Evolutionary conservation across 1,140 invertebrate species (phyloP).

Genomic region (Pseudomyrmex concolor): DNA sequence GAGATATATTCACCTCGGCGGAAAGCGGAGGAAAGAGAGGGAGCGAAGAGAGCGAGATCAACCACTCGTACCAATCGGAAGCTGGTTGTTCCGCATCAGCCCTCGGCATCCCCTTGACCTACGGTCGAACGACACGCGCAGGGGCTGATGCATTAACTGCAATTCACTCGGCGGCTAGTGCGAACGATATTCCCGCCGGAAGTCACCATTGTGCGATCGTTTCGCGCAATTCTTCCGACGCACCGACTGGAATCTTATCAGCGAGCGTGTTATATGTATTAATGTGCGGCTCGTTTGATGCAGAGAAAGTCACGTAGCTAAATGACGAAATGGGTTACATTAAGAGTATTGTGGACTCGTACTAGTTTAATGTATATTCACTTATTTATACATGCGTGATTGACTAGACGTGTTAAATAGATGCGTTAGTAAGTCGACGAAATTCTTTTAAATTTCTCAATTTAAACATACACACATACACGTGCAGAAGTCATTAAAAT

Average conservation of each 20-base stretch:
- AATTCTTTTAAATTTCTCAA: too few relatives aligned
- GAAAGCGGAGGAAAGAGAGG: constrained; percentile 46
- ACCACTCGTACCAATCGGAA: constrained; percentile 80
- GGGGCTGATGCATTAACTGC: constrained; percentile 75
- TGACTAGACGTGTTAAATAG: not conserved
- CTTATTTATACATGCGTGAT: not conserved
- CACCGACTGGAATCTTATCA: constrained; percentile 51
- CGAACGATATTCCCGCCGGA: constrained; percentile 70
- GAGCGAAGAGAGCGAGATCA: constrained; percentile 47
- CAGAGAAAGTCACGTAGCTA: constrained; percentile 7
- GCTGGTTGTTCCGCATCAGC: constrained; percentile 72
- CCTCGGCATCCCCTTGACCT: constrained; percentile 56
- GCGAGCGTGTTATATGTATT: constrained; percentile 40
- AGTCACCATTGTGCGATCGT: constrained; percentile 71
- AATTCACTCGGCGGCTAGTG: constrained; percentile 72
- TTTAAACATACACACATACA: too few relatives aligned
- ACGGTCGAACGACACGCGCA: constrained; percentile 29
- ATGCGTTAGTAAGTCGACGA: not conserved
- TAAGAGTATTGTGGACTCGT: constrained; percentile 4
- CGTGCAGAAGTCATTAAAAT: too few relatives aligned
- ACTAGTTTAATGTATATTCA: not conserved
- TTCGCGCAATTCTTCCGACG: constrained; percentile 70
- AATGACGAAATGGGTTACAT: constrained; percentile 28
- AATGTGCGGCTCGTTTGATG: constrained; percentile 55
- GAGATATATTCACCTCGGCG: constrained; percentile 60